phyloP scores from a whole-genome alignment of 2,888 invertebrate genomes.

The Phyllotreta cruciferae region DNA sequence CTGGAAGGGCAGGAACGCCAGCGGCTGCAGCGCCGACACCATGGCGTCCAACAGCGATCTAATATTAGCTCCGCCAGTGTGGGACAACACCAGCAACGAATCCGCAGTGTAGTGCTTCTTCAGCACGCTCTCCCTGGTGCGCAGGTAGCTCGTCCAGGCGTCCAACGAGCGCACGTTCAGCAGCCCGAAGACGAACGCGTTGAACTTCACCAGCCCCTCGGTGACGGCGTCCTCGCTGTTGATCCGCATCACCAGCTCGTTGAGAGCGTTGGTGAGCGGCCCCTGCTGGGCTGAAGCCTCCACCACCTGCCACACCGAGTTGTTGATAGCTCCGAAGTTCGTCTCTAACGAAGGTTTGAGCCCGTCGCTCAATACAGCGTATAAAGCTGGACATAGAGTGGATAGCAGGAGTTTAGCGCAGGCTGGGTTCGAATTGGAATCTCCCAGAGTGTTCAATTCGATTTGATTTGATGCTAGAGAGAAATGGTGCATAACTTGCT shows the following conservation, averaged over 20 bases:
- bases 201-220: constrained; percentile 86
- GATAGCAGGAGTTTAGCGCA: constrained; percentile 78
- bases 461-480: constrained; percentile 70
- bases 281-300: constrained; percentile 89
- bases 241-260: constrained; percentile 82
- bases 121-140: constrained; percentile 82
- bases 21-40: constrained; percentile 77
- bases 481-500: constrained; percentile 76
- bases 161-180: constrained; percentile 87
- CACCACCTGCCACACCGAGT: constrained; percentile 89
- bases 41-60: constrained; percentile 75
- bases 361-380: constrained; percentile 84
- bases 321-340: constrained; percentile 84
- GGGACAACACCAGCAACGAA: constrained; percentile 73
- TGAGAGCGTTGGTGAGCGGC: constrained; percentile 81
- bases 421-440: constrained; percentile 68
- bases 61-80: constrained; percentile 68
- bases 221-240: constrained; percentile 83
- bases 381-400: constrained; percentile 82
- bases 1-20: constrained; percentile 81
- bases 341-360: constrained; percentile 81
- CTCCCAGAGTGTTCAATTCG: constrained; percentile 67
- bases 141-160: constrained; percentile 87
- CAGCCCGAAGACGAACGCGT: constrained; percentile 86
- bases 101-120: constrained; percentile 80